Evolutionary conservation across 2,888 invertebrate genomes (phyloP).

Genomic region (Heliconius sara): DNA sequence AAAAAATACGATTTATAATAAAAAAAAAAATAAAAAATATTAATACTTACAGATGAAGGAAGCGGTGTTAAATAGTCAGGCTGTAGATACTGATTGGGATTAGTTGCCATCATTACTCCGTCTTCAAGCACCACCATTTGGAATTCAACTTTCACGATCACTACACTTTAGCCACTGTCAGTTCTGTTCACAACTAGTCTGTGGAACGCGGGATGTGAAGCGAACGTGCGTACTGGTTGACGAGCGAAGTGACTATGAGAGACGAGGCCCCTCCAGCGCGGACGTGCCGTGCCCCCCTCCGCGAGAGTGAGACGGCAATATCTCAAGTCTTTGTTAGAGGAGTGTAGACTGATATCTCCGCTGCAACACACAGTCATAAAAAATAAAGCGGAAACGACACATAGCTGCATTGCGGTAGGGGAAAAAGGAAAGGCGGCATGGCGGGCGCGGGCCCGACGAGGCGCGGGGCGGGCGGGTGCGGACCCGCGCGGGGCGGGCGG

Average conservation of each 20-base stretch:
- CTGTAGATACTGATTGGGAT: constrained; percentile 96
- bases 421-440: constrained; percentile 82
- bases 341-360: constrained; percentile 77
- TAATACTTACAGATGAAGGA: constrained; percentile 94
- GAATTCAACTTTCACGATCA: constrained; percentile 75
- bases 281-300: constrained; percentile 63
- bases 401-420: constrained; percentile 83
- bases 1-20: constrained; percentile 19
- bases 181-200: constrained; percentile 73
- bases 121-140: constrained; percentile 96
- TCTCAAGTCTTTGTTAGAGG: constrained; percentile 69
- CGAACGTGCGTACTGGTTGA: constrained; percentile 67
- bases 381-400: constrained; percentile 84
- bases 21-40: constrained; percentile 44
- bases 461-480: constrained; percentile 73
- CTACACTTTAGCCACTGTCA: constrained; percentile 75
- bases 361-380: constrained; percentile 79
- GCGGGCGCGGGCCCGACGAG: constrained; percentile 75
- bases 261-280: constrained; percentile 73
- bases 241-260: constrained; percentile 78
- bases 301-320: constrained; percentile 66
- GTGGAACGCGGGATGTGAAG: constrained; percentile 61
- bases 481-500: constrained; percentile 77
- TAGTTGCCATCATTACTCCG: constrained; percentile 93
- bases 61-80: constrained; percentile 98